phyloP scores from a whole-genome alignment of 2,888 invertebrate genomes.

The Plagodis pulveraria region DNA sequence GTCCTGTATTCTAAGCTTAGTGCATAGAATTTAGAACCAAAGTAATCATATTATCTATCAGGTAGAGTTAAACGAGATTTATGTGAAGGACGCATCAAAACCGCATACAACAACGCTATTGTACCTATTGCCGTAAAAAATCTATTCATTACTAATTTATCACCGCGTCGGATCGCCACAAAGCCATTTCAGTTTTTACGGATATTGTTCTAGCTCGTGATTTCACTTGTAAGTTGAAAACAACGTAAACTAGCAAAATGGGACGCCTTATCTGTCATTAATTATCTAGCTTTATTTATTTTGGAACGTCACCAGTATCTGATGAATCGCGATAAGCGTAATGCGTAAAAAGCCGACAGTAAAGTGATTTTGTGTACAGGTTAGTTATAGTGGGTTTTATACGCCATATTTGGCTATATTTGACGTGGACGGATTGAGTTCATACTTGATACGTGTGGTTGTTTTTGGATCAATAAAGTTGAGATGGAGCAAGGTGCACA shows the following conservation, averaged over 20 bases:
- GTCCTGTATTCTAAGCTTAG: too few relatives aligned
- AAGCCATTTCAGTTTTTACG: constrained; percentile 3
- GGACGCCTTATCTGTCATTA: neutral
- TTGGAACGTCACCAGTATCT: too few relatives aligned
- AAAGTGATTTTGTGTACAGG: too few relatives aligned
- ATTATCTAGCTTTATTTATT: too few relatives aligned
- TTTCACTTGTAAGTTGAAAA: constrained; percentile 4
- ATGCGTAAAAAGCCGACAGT: too few relatives aligned
- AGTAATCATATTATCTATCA: constrained; percentile 1
- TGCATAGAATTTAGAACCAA: neutral
- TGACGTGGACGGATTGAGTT: too few relatives aligned
- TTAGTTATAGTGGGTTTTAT: too few relatives aligned
- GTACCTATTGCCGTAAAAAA: neutral
- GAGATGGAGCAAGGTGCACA: too few relatives aligned
- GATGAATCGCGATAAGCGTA: too few relatives aligned
- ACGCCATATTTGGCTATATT: too few relatives aligned
- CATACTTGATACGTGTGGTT: too few relatives aligned
- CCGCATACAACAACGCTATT: constrained; percentile 20
- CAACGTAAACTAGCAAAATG: neutral
- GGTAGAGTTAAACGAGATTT: constrained; percentile 12
- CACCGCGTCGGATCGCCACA: constrained; percentile 10
- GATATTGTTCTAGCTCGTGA: constrained; percentile 3
- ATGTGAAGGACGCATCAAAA: constrained; percentile 19
- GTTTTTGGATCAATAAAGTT: too few relatives aligned
- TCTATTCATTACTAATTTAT: constrained; percentile 11